Conservation (phyloP, 2,113 vertebrate genomes). For the Rhynchomys soricoides region DNA sequence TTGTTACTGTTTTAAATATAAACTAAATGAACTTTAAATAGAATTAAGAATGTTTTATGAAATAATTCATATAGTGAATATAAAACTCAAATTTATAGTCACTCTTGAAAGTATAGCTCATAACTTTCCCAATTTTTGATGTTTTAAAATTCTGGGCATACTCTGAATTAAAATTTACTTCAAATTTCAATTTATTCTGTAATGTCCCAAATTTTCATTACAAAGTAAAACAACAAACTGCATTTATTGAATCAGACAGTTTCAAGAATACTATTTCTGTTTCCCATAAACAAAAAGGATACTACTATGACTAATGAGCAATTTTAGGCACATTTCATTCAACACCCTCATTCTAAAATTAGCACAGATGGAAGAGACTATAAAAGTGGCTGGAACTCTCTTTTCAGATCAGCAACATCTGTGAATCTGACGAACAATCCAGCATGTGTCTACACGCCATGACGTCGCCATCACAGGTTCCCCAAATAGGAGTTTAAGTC, state of each 20-base stretch:
- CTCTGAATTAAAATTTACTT: constrained; percentile 57
- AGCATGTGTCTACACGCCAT: constrained; percentile 82
- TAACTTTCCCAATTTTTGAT: constrained; percentile 40
- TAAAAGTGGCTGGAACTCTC: constrained; percentile 88
- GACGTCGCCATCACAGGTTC: constrained; percentile 77
- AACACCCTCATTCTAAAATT: constrained; percentile 86
- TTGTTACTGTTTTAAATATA: constrained; percentile 51
- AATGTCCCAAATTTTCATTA: constrained; percentile 35
- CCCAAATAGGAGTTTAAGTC: constrained; percentile 82
- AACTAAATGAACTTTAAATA: constrained; percentile 38
- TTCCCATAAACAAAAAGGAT: constrained; percentile 74
- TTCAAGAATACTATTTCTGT: constrained; percentile 60
- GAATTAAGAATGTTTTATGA: constrained; percentile 54
- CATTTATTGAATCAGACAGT: constrained; percentile 48
- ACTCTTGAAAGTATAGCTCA: constrained; percentile 7
- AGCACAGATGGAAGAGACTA: constrained; percentile 84
- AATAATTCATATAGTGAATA: constrained; percentile 39
- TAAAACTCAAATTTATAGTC: constrained; percentile 49
- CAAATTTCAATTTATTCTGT: constrained; percentile 50
- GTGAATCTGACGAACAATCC: constrained; percentile 85
- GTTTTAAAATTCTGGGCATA: constrained; percentile 55
- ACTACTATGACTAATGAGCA: constrained; percentile 76
- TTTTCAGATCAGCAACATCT: constrained; percentile 87
- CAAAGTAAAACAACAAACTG: constrained; percentile 55
- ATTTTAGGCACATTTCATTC: constrained; percentile 85